A percentile compares a stretch with the other conserved stretches of the same genome.
Conservation (phyloP, 2,797 vertebrate species). For the Percopsis omiscomaycus region DNA sequence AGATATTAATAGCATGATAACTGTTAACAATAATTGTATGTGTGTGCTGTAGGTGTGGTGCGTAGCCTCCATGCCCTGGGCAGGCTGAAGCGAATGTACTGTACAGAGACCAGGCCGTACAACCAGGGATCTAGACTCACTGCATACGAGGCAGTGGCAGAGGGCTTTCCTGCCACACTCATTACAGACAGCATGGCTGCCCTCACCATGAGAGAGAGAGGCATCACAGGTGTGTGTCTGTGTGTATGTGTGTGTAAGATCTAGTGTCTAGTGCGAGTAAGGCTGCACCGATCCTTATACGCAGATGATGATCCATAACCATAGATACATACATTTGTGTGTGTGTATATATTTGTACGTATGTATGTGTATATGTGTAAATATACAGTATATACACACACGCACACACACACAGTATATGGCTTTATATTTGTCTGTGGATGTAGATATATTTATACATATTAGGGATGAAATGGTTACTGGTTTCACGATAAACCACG, state of each 20-base stretch:
- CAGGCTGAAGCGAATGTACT: constrained; percentile 83
- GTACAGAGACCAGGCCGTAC: constrained; percentile 91
- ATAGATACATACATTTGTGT: neutral
- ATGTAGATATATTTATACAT: too few species aligned
- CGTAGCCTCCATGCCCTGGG: constrained; percentile 83
- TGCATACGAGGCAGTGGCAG: constrained; percentile 86
- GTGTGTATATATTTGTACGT: neutral
- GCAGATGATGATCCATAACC: too few species aligned
- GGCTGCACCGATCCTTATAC: too few species aligned
- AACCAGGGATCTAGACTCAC: constrained; percentile 92
- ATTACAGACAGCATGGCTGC: constrained; percentile 90
- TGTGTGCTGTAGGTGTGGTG: constrained; percentile 80
- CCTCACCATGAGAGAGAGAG: constrained; percentile 82
- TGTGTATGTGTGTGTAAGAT: neutral
- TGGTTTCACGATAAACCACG: too few species aligned
- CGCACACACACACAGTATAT: too few species aligned
- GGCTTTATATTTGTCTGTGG: too few species aligned
- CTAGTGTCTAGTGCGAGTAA: neutral
- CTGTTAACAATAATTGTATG: neutral
- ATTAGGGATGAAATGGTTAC: too few species aligned
- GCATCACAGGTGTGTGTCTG: constrained; percentile 75
- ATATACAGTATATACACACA: too few species aligned
- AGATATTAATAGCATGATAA: constrained; percentile 6
- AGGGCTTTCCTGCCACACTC: constrained; percentile 87
- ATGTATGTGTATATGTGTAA: too few species aligned